Base-by-base conservation (phyloP, 2,888 invertebrate species). In the Caenorhabditis imperialis region DNA sequence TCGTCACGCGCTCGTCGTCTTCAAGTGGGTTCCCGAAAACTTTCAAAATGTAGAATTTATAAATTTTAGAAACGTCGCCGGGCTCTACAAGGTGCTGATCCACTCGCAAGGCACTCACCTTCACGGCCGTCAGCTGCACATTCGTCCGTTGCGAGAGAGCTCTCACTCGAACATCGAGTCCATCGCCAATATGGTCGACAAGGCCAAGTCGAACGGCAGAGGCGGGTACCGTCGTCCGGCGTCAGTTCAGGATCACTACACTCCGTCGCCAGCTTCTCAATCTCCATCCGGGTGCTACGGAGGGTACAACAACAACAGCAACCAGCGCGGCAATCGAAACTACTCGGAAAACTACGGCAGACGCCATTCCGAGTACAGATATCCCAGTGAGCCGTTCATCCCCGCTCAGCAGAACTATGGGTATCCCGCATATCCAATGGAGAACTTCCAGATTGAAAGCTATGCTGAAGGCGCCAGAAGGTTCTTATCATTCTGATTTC, bases 1-100 rank as follows among this genome's bases (percentile, higher is more conserved):
- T 23, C 57, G 75, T 20, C 75, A 75, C 20, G 75, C 75, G 16
- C 48, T 75, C 8, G 50, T 75, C 16, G 75, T 75, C 10, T 75
- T 75, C 50, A 75, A 63, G 75, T 74, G 12, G 8, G 58, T 44
- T 16, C 27, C 30, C 2, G 18, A 38, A 18, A 18, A 6, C 10
- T 4, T 45, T 45, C 14, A 45, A 45, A 22, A 3, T 23, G 0
- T 50, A 7, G 16, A 12, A 22, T 8, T 20, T 12, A 35, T n/a
- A 37, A 27, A n/a, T 71, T 48, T 37, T 54, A 74, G 74, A 54
- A 44, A 69, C 1, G 69, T 75, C 12, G 18, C 62, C 37, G 75
- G 75, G 0, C 48, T 75, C 1, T 75, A 75, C 20, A 62, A 50
- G 40, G 75, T 55, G 38, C 40, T 75, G 12, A 20, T 62, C 12